These are phyloP conservation scores for Cotesia congregata DNA, from an alignment of 2,888 invertebrate species.

Conservation along the genomic window DNA sequence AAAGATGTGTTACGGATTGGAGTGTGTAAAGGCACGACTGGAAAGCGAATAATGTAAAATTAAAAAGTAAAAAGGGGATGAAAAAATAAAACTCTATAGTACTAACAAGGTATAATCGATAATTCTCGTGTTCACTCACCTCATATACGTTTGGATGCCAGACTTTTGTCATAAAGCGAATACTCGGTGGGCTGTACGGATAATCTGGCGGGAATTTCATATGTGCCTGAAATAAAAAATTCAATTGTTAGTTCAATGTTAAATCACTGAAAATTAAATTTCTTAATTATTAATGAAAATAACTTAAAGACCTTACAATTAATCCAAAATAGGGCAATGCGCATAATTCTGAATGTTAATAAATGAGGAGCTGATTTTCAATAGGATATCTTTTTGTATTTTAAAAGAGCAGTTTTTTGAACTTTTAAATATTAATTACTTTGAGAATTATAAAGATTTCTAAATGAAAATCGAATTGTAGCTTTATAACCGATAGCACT, in stretches of 20 bases:
- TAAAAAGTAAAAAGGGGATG: conserved; percentile 31
- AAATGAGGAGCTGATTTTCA: no score
- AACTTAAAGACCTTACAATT: no score
- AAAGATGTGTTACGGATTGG: neutral
- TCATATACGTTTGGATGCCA: conserved; percentile 99
- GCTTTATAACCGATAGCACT: no score
- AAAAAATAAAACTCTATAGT: conserved; percentile 39
- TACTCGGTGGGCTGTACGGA: conserved; percentile 98
- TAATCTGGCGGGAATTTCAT: conserved; percentile 99
- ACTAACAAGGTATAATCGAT: conserved; percentile 49
- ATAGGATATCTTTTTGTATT: no score
- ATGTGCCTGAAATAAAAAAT: conserved; percentile 81
- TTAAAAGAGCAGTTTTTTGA: no score
- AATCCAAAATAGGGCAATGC: no score
- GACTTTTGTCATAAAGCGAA: conserved; percentile 98
- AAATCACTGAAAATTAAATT: neutral
- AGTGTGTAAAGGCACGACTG: neutral
- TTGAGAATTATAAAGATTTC: no score
- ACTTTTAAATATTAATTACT: no score
- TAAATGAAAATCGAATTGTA: no score
- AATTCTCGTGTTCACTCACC: conserved; percentile 76
- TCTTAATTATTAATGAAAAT: no score
- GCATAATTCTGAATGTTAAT: no score
- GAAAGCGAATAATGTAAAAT: conserved; percentile 35
- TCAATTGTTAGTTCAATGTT: conserved; percentile 13